A percentile compares a stretch with the other conserved stretches of the same genome.
Conservation (phyloP, 2,888 invertebrate species). For the Piscicola geometra region DNA sequence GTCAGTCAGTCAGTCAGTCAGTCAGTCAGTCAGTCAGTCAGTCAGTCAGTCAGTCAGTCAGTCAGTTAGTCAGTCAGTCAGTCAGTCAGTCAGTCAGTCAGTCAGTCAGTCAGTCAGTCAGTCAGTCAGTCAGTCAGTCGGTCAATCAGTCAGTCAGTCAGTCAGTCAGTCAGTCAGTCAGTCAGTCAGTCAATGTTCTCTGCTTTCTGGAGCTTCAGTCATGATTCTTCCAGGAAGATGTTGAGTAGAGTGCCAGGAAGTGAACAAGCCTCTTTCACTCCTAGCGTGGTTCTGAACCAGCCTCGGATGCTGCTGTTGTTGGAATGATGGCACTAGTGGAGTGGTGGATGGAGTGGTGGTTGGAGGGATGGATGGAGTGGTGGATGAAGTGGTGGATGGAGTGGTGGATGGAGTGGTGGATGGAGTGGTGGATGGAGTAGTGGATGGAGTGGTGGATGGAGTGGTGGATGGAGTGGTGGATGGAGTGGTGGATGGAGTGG, state of each 20-base stretch:
- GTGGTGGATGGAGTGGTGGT: not conserved
- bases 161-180: constrained; percentile 39
- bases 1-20: constrained; percentile 2
- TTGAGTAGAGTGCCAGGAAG: too few species aligned
- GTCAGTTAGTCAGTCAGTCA: too few species aligned
- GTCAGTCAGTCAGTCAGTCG: constrained; percentile 29
- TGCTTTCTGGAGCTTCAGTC: too few species aligned
- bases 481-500: not conserved
- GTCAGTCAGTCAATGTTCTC: too few species aligned
- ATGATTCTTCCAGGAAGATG: too few species aligned
- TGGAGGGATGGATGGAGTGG: not conserved
- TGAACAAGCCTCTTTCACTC: too few species aligned
- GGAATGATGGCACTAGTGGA: too few species aligned
- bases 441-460: constrained; percentile 56
- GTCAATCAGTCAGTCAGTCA: too few species aligned
- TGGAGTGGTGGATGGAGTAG: not conserved
- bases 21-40: not conserved
- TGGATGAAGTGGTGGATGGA: not conserved
- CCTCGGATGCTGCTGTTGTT: too few species aligned
- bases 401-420: not conserved
- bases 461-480: not conserved
- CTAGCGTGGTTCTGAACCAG: too few species aligned
- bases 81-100: constrained; percentile 23
- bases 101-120: constrained; percentile 23
- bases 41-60: constrained; percentile 2